Evolutionary conservation across 2,797 vertebrate species (phyloP).

Genomic region (Anas flavirostris): DNA sequence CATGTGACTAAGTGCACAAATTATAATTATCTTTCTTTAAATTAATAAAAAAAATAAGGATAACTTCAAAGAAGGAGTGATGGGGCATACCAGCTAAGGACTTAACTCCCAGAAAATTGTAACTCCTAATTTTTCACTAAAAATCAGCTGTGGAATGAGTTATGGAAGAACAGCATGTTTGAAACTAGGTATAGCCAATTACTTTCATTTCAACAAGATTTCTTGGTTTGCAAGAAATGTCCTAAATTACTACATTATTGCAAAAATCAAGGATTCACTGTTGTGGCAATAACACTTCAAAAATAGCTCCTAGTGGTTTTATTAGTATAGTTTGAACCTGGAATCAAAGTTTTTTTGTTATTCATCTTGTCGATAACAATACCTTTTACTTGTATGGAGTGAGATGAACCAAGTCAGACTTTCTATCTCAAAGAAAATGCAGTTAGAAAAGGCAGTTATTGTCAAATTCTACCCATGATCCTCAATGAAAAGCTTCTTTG

Average conservation of each 20-base stretch:
- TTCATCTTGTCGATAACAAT: neutral
- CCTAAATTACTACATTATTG: neutral
- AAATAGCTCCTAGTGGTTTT: neutral
- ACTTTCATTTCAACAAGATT: neutral
- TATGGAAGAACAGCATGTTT: neutral
- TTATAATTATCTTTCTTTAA: neutral
- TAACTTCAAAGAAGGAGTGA: neutral
- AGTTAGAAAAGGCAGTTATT: neutral
- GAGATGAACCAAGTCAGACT: neutral
- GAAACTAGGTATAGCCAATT: neutral
- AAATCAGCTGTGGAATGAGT: neutral
- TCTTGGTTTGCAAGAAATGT: neutral
- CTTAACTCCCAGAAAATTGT: neutral
- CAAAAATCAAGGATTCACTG: neutral
- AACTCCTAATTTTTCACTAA: neutral
- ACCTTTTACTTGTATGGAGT: neutral
- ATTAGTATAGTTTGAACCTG: neutral
- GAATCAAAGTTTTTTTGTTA: neutral
- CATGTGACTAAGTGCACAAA: too few species aligned
- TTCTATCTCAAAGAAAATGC: neutral
- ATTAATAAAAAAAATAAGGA: neutral
- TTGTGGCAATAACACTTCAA: neutral
- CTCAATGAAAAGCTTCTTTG: neutral
- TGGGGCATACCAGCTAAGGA: neutral
- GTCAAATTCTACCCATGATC: neutral